A percentile compares a stretch with the other conserved stretches of the same genome.
These are phyloP conservation scores for Tylochromis polylepis DNA, from an alignment of 2,113 vertebrate genomes.

Conservation along the genomic window DNA sequence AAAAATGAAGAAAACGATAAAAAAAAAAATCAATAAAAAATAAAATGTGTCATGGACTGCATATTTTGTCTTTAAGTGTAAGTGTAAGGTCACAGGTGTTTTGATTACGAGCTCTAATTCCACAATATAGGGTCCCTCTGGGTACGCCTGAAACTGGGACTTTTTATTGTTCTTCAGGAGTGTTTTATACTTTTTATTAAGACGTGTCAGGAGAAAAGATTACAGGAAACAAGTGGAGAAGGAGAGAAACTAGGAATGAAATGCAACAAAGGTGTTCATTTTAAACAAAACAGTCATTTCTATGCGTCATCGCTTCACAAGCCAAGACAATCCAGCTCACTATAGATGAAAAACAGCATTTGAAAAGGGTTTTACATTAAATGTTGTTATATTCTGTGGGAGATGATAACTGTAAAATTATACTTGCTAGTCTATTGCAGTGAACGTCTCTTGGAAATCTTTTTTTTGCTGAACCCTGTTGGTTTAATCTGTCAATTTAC, in stretches of 20 bases:
- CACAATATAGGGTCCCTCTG: neutral
- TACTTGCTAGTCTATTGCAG: neutral
- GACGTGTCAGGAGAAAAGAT: neutral
- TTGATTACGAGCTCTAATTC: neutral
- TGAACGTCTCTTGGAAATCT: neutral
- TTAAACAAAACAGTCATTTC: neutral
- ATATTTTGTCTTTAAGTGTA: neutral
- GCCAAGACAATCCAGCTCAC: neutral
- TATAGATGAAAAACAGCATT: neutral
- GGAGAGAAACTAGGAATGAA: neutral
- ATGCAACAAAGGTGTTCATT: neutral
- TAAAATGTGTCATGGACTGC: neutral
- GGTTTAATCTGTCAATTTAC: neutral
- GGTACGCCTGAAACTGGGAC: too few species aligned
- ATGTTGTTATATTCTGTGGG: neutral
- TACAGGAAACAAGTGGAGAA: neutral
- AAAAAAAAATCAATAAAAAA: neutral
- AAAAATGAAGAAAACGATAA: neutral
- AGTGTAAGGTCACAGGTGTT: neutral
- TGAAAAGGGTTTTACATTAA: neutral
- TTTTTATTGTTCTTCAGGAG: neutral
- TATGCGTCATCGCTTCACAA: neutral
- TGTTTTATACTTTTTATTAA: neutral
- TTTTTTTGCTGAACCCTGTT: neutral
- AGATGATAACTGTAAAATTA: neutral